Percentiles rank a stretch among this genome's conserved stretches.
Conservation (phyloP, 2,113 vertebrate species). For the Dromaius novaehollandiae region DNA sequence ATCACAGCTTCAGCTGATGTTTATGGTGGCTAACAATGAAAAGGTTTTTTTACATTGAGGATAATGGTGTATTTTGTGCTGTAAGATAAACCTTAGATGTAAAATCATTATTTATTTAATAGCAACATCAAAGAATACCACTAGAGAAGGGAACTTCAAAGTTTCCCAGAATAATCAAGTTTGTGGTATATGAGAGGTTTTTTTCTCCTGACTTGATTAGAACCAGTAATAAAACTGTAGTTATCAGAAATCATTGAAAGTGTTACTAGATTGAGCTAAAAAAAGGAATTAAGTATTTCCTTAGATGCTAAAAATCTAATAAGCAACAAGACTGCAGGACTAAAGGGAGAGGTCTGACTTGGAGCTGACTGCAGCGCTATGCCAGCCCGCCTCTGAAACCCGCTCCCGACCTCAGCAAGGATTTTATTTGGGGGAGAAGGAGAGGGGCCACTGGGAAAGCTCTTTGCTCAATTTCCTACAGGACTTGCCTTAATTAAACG, state of each 20-base stretch:
- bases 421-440: background rate
- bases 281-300: background rate
- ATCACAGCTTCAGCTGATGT: constrained; percentile 18
- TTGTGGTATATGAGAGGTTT: background rate
- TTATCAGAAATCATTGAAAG: constrained; percentile 19
- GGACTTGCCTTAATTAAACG: constrained; percentile 13
- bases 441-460: background rate
- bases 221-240: background rate
- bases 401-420: background rate
- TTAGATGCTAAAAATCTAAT: background rate
- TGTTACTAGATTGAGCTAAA: background rate
- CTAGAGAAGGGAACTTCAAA: constrained; percentile 44
- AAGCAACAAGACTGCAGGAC: background rate
- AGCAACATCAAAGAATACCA: constrained; percentile 39
- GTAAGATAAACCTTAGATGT: constrained; percentile 51
- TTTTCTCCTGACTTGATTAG: background rate
- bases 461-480: background rate
- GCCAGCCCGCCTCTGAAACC: background rate
- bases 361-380: background rate
- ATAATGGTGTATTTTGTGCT: constrained; percentile 55
- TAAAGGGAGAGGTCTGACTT: background rate
- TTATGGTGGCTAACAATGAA: constrained; percentile 44
- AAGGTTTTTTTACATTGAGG: constrained; percentile 48
- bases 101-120: constrained; percentile 59
- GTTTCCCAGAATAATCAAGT: constrained; percentile 43